These are phyloP conservation scores for Chloroceryle inda DNA, from an alignment of 2,797 vertebrate genomes.

Conservation along the genomic window DNA sequence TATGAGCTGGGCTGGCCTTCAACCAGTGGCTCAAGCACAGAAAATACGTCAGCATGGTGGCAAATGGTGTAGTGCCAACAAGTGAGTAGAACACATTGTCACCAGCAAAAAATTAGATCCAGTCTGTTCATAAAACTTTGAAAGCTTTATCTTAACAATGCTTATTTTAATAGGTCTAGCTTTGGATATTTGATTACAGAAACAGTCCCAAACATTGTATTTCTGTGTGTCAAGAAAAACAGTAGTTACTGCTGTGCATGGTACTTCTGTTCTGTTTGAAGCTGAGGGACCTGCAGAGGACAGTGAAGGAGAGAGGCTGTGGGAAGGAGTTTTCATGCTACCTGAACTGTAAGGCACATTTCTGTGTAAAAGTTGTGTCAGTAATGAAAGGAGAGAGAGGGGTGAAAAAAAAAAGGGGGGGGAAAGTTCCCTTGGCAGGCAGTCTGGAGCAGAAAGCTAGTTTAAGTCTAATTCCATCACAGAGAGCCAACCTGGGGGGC, in stretches of 20 bases:
- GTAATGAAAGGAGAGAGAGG: background rate
- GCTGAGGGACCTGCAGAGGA: background rate
- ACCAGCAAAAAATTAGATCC: background rate
- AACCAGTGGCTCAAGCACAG: background rate
- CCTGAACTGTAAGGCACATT: background rate
- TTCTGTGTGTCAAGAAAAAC: background rate
- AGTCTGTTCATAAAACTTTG: background rate
- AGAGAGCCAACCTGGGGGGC: background rate
- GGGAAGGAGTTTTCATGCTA: background rate
- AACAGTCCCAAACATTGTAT: background rate
- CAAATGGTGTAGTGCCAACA: background rate
- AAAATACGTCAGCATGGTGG: background rate
- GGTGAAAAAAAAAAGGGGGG: background rate
- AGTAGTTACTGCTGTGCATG: background rate
- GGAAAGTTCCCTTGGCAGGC: background rate
- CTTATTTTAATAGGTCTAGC: background rate
- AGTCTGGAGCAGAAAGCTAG: background rate
- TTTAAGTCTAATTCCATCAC: background rate
- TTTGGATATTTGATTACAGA: background rate
- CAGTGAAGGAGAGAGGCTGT: background rate
- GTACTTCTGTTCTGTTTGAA: background rate
- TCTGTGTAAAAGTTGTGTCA: background rate
- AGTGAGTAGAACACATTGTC: background rate
- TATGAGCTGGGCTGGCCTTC: background rate
- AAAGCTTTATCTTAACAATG: background rate